phyloP scores from a whole-genome alignment of 2,797 vertebrate genomes.

The Euphonia xanthogaster region DNA sequence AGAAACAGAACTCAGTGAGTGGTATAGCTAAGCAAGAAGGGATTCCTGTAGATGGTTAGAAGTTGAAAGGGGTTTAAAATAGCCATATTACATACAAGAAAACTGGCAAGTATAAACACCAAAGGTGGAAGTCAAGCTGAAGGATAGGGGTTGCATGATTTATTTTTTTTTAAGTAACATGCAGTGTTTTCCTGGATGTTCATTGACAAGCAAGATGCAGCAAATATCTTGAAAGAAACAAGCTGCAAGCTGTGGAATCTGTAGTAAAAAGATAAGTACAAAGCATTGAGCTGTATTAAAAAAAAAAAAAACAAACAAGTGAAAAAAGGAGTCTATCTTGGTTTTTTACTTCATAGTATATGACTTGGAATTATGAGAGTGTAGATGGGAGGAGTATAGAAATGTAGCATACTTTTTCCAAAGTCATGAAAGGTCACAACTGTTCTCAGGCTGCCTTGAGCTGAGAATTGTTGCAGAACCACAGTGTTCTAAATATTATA shows the following conservation, averaged over 20 bases:
- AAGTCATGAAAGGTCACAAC: not conserved
- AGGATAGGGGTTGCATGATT: not conserved
- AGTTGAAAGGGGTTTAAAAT: not conserved
- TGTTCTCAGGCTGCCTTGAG: not conserved
- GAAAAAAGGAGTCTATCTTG: not conserved
- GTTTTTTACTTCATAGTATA: not conserved
- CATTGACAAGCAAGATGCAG: not conserved
- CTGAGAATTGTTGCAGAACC: not conserved
- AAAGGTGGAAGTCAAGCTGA: not conserved
- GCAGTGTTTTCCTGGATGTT: not conserved
- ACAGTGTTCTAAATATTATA: not conserved
- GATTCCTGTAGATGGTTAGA: not conserved
- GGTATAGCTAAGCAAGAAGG: not conserved
- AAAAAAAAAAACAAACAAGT: not conserved
- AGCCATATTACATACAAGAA: not conserved
- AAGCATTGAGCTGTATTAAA: not conserved
- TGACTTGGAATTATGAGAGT: not conserved
- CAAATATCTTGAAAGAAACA: not conserved
- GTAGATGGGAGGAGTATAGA: not conserved
- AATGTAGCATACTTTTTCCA: not conserved
- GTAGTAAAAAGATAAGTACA: not conserved
- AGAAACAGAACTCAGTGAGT: not conserved
- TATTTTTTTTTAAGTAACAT: not conserved
- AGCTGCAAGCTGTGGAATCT: not conserved
- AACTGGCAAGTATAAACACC: not conserved